Evolutionary conservation across 2,113 vertebrate species (phyloP), one percentile per base, ranked within the genome.

Genomic region (Pituophis catenifer): DNA sequence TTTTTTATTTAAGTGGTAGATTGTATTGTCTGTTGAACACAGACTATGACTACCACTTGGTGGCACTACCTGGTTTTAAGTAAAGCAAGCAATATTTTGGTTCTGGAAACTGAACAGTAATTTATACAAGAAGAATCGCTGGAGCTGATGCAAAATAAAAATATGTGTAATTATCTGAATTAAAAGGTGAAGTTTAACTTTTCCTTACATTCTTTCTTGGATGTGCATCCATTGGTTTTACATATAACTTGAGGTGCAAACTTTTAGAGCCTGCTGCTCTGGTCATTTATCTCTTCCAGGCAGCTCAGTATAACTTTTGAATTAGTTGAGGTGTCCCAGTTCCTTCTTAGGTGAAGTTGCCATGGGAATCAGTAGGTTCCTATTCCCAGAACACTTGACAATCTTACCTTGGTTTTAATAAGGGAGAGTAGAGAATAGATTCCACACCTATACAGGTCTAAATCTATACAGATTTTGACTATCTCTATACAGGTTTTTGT

Each of bases 31-130:
- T 89, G 93, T 94, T 93, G 89, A 50, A 70, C 92, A 93, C 88
- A 89, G 70, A 95, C 95, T 91, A 92, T 97, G 93, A 92, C 93
- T 50, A 50, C 98, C 98, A 97, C 98, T 97, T 98, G 98, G 97
- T 98, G 98, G 98, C 98, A 98, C 96, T 97, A 94, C 96, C 59
- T 97, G 95, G 97, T 97, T 97, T 98, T 91, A 92, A 92, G 97
- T 92, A 93, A 94, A 91, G 15, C 86, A 85, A 11, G 86, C 95
- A 50, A 94, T 94, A 52, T 91, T 38, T 90, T 55, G 86, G 29
- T 96, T 95, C 57, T 65, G 17, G 62, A 91, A 88, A 57, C 91
- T 38, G 8, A 91, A 0, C 1, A 87, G 48, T 85, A 90, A 92
- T 92, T 23, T 15, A 33, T 13, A 26, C 5, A 88, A 24, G 29